phyloP scores from a whole-genome alignment of 1,140 invertebrate genomes.

The Drosophila micromelanica region DNA sequence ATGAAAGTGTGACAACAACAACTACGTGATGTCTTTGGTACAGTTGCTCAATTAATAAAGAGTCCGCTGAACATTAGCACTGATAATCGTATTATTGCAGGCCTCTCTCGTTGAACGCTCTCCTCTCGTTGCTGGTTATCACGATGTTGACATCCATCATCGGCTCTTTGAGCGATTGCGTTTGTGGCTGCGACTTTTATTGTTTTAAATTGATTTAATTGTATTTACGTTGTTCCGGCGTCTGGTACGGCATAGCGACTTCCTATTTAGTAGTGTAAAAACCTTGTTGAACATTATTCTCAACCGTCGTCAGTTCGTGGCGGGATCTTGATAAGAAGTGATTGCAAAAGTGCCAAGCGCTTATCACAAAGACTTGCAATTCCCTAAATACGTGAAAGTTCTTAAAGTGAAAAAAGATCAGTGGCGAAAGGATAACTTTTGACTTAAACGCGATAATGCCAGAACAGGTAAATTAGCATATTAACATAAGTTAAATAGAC shows the following conservation, averaged over 20 bases:
- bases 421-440: neutral
- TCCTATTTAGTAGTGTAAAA: conserved; percentile 64
- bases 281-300: conserved; percentile 30
- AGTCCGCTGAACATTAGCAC: conserved; percentile 8
- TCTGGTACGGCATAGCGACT: conserved; percentile 59
- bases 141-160: conserved; percentile 54
- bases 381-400: neutral
- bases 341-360: conserved; percentile 14
- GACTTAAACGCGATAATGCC: neutral
- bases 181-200: conserved; percentile 58
- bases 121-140: conserved; percentile 40
- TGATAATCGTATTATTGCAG: conserved; percentile 36
- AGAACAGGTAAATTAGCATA: conserved; percentile 17
- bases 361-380: neutral
- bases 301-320: conserved; percentile 41
- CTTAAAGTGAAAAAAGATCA: too few relatives aligned
- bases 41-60: conserved; percentile 23
- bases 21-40: conserved; percentile 26
- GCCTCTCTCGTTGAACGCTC: conserved; percentile 6
- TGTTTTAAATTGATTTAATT: conserved; percentile 83
- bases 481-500: neutral
- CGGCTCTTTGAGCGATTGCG: conserved; percentile 55
- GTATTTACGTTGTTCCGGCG: conserved; percentile 71
- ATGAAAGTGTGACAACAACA: neutral
- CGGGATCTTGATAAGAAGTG: conserved; percentile 37